Percentiles rank a stretch among this genome's conserved stretches.
Conservation (phyloP, 2,888 invertebrate genomes). For the Teinopalpus imperialis region DNA sequence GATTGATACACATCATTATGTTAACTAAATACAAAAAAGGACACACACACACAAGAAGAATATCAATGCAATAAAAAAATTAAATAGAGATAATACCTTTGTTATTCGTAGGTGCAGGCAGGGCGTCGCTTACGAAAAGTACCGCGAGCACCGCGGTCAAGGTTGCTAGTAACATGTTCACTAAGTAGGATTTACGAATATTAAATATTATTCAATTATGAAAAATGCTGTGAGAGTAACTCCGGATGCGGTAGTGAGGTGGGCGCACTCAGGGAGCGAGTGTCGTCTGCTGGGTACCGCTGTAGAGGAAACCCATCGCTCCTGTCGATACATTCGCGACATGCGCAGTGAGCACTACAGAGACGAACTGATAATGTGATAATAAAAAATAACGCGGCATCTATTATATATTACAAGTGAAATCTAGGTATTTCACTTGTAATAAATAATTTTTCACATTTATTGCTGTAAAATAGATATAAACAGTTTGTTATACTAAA, state of each 20-base stretch:
- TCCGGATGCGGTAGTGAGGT: conserved; percentile 53
- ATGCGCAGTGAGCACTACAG: conserved; percentile 70
- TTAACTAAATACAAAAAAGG: conserved; percentile 26
- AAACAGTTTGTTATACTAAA: too few species aligned
- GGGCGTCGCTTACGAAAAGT: conserved; percentile 53
- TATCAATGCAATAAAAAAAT: conserved; percentile 3
- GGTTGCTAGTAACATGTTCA: conserved; percentile 61
- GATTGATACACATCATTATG: conserved; percentile 60
- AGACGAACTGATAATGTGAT: conserved; percentile 41
- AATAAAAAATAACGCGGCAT: not conserved
- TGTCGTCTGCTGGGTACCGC: conserved; percentile 51
- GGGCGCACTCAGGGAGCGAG: conserved; percentile 61
- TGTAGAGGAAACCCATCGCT: conserved; percentile 42
- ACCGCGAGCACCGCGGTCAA: conserved; percentile 74
- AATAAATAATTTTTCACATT: too few species aligned
- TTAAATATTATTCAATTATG: conserved; percentile 36
- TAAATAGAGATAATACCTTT: conserved; percentile 53
- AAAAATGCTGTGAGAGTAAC: conserved; percentile 19
- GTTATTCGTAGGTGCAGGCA: conserved; percentile 66
- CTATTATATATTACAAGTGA: too few species aligned
- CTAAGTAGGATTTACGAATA: conserved; percentile 24
- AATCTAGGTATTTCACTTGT: too few species aligned
- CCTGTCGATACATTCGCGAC: conserved; percentile 77
- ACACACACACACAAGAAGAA: conserved; percentile 17
- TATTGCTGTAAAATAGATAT: too few species aligned